Evolutionary conservation across 2,797 vertebrate genomes (phyloP), one percentile per base, ranked within the genome.

Genomic region (Clarias pachynema): DNA sequence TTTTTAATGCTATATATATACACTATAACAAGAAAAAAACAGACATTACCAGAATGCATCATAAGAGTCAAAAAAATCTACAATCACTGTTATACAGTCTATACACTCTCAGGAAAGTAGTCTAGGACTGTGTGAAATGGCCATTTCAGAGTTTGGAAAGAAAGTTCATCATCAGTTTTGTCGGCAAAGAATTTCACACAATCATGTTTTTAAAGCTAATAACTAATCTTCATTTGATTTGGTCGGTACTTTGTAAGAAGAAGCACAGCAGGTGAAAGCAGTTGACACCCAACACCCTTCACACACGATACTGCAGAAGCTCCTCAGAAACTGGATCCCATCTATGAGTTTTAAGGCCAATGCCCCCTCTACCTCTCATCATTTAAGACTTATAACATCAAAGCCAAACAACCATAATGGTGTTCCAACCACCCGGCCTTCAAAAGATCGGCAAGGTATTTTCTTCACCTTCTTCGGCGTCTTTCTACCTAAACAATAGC

Each of bases 351-450:
- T 92, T 93, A 93, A 93, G 88, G 78, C 84, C 87, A 83, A 84
- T 92, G 89, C 93, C 91, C 91, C 92, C 88, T 89, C 93, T 91
- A 92, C 93, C 93, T 92, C 92, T 94, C 93, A 94, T 94, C 92
- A 94, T 94, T 95, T 94, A 94, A 93, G 93, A 95, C 94, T 95
- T 93, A 95, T 91, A 92, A 86, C 90, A 95, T 95, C 95, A 96
- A 95, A 96, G 95, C 89, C 66, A 74, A 62, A 89, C 92, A 92
- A 92, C 92, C 92, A 95, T 94, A 95, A 95, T 93, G 86, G 93
- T 86, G 80, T 63, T 86, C 62, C 90, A 84, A 93, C 91, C 89
- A 86, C 90, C 90, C 88, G 29, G 87, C 93, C 93, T 94, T 95
- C 94, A 95, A 95, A 95, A 95, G 94, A 94, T 94, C 93, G 94